A percentile compares a stretch with the other conserved stretches of the same genome.
Conservation (phyloP, 2,888 invertebrate species). For the Siphonodentalium dalli region DNA sequence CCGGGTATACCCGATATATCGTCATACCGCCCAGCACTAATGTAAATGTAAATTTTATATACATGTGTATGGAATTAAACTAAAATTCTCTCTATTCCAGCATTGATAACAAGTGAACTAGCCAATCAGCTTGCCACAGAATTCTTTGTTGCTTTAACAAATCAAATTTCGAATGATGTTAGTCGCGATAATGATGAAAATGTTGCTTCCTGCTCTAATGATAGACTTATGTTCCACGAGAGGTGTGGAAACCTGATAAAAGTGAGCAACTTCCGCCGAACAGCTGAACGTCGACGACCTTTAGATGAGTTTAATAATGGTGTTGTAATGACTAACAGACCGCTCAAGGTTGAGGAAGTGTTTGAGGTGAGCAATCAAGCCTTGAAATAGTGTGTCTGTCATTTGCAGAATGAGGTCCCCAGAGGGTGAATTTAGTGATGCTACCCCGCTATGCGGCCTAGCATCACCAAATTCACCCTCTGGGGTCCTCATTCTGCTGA, state of each 20-base stretch:
- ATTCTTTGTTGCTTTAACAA: slow-evolving; percentile 50
- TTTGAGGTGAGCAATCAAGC: slow-evolving; percentile 62
- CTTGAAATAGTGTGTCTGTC: no score
- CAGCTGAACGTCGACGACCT: slow-evolving; percentile 59
- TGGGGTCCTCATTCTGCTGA: no score
- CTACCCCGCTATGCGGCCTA: no score
- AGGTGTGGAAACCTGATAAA: slow-evolving; percentile 89
- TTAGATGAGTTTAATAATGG: slow-evolving; percentile 65
- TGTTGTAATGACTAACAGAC: slow-evolving; percentile 64
- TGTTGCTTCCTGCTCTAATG: slow-evolving; percentile 35
- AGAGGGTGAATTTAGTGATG: no score
- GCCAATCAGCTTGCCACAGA: slow-evolving; percentile 59
- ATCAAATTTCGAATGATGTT: slow-evolving; percentile 50
- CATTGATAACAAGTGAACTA: slow-evolving; percentile 41
- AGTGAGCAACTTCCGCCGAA: slow-evolving; percentile 58
- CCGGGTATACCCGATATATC: no score
- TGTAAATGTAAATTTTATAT: no score
- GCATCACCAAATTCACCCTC: no score
- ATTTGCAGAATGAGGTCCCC: no score
- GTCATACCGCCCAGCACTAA: no score
- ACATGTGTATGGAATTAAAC: no score
- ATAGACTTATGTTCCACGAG: slow-evolving; percentile 79
- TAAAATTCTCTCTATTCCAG: no score
- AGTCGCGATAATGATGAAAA: slow-evolving; percentile 36
- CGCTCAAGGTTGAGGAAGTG: slow-evolving; percentile 60